Base-by-base conservation (phyloP, 2,113 vertebrate genomes). In the Fukomys damarensis region DNA sequence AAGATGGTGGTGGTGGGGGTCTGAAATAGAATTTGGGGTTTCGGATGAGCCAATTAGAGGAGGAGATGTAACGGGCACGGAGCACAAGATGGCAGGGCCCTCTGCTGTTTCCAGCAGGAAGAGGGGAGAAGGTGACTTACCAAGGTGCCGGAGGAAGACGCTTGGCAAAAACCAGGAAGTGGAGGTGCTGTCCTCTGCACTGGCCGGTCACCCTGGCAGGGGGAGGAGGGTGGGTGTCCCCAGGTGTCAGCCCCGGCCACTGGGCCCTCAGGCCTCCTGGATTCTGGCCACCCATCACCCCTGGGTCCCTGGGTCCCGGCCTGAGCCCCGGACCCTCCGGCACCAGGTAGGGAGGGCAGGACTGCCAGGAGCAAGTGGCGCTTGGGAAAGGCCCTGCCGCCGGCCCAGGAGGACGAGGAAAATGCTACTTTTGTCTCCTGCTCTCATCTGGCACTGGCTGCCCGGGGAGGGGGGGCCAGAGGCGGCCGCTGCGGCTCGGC, bases 81-180 rank as follows among this genome's bases (percentile, higher is more conserved):
- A 87, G 54, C 63, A 65, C 94, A 97, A 97, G 96, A 97, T 95
- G 97, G 97, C 95, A 96, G 97, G 68, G 85, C 84, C 91, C 92
- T 81, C 46, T 5, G 93, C 94, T 0, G 17, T 43, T 80, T 63
- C 68, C 76, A 68, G 94, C 66, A 12, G 19, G 81, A 76, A 87
- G 43, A 82, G 66, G 61, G 58, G 70, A 49, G 85, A 74, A 87
- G 92, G 91, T 19, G 94, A 96, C 97, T 98, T 94, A 98, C 97
- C 63, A 1, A 20, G n/a, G 43, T 28, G 41, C 80, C 0, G 86
- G 89, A 85, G 63, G 63, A 10, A 32, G 11, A 8, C 2, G 80
- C 63, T 22, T 35, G 68, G 22, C 86, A 2, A 41, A 12, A 77
- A 89, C 91, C 32, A 41, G 68, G 61, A 41, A n/a, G 76, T 10